Percentiles rank a stretch among this genome's conserved stretches.
phyloP scores from a whole-genome alignment of 2,113 vertebrate species.

The Leiothrix lutea region DNA sequence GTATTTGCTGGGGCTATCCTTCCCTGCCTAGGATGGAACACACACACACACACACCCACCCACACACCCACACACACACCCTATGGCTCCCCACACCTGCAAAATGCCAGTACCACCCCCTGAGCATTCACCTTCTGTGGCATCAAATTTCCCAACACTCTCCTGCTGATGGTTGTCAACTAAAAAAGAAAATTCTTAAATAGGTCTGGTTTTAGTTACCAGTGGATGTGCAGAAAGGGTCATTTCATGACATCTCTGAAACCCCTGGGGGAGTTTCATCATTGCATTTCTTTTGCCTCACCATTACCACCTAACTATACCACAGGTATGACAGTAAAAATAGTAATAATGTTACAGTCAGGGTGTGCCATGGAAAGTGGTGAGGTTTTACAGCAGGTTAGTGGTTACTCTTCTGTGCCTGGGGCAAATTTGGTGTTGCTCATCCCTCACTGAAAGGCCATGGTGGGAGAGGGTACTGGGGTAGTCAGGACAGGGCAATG shows the following conservation, averaged over 20 bases:
- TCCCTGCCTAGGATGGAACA: not conserved
- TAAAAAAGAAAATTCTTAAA: not conserved
- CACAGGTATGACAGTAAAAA: conserved; percentile 30
- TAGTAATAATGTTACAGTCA: not conserved
- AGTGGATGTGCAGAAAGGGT: not conserved
- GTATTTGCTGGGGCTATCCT: not conserved
- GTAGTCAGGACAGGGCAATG: not conserved
- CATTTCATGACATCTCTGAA: not conserved
- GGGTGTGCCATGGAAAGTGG: conserved; percentile 47
- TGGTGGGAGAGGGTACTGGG: not conserved
- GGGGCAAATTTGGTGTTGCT: not conserved
- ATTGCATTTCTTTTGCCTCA: not conserved
- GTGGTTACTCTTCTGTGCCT: not conserved
- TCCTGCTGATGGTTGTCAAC: not conserved
- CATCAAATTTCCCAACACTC: not conserved
- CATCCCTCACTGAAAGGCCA: not conserved
- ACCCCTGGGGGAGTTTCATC: conserved; percentile 18
- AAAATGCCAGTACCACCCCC: not conserved
- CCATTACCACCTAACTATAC: not conserved
- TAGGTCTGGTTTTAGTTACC: not conserved
- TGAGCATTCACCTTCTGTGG: not conserved
- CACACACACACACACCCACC: not conserved
- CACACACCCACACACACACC: no score
- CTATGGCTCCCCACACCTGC: not conserved
- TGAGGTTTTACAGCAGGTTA: conserved; percentile 23